Conservation (phyloP, 2,888 invertebrate genomes). For the Sphinx pinastri region DNA sequence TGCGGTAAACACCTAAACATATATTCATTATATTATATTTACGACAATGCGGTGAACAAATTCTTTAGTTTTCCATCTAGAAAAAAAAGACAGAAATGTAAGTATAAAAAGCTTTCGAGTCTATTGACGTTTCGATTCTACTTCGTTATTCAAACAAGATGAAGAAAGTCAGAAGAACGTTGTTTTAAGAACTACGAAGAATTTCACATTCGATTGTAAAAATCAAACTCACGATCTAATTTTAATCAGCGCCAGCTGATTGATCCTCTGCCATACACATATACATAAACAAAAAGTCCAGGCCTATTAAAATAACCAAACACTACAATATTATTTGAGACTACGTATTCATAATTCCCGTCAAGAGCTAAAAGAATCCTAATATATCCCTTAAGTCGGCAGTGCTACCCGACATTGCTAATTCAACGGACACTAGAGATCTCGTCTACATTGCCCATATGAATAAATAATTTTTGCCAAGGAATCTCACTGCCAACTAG, state of each 20-base stretch:
- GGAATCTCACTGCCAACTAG: conserved; percentile 6
- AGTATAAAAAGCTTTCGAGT: background rate
- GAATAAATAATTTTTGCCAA: conserved; percentile 40
- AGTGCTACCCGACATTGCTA: conserved; percentile 10
- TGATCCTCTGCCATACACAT: too few species aligned
- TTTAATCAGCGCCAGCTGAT: too few species aligned
- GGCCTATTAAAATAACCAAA: background rate
- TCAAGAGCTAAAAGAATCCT: conserved; percentile 21
- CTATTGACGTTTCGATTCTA: too few species aligned
- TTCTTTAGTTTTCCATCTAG: background rate
- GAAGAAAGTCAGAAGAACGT: too few species aligned
- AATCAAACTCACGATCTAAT: too few species aligned
- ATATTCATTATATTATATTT: conserved; percentile 7
- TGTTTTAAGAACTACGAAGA: too few species aligned
- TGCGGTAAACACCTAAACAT: background rate
- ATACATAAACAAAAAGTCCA: background rate
- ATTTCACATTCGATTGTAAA: too few species aligned
- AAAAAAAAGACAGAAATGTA: background rate
- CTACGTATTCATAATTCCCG: background rate
- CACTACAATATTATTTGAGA: background rate
- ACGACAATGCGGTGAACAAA: conserved; percentile 8
- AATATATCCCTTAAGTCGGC: conserved; percentile 26
- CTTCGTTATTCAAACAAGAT: too few species aligned
- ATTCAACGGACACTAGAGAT: conserved; percentile 21
- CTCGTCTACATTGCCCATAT: conserved; percentile 31